phyloP scores from a whole-genome alignment of 2,113 vertebrate genomes.

The Pelecanus crispus region DNA sequence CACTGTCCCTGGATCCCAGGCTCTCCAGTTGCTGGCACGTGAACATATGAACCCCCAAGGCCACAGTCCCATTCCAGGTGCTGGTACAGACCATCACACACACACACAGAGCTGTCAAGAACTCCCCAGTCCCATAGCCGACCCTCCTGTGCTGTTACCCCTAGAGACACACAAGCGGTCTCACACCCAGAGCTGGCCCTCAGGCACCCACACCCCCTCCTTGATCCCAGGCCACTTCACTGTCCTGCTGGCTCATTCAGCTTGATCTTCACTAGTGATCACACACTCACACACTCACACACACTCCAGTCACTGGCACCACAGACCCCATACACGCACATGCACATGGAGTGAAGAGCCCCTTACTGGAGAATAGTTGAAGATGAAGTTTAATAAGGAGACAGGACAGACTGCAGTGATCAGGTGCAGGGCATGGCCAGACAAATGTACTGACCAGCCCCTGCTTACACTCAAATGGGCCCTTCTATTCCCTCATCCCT shows the following conservation, averaged over 20 bases:
- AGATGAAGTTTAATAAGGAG: not conserved
- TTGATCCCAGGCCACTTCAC: not conserved
- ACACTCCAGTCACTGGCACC: not conserved
- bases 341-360: not conserved
- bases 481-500: not conserved
- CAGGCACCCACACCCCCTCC: accelerated
- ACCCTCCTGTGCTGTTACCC: not conserved
- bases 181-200: not conserved
- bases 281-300: accelerated
- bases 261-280: not conserved
- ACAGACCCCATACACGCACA: not conserved
- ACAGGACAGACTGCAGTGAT: not conserved
- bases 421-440: not conserved
- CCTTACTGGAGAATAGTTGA: not conserved
- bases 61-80: not conserved
- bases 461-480: not conserved
- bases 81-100: not conserved
- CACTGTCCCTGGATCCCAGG: not conserved
- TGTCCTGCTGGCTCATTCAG: accelerated
- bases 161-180: not conserved
- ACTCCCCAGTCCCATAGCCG: not conserved
- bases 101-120: not conserved
- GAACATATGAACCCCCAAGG: not conserved
- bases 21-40: not conserved
- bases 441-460: accelerated